Conservation (phyloP, 2,113 vertebrate species). For the zebrafish (Danio rerio) region GRCz12tu NC_133179.1:13677001-13677500, state of each 20-base stretch:
- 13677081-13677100: conserved; percentile 8
- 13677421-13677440: too few relatives aligned
- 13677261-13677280: too few relatives aligned
- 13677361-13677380: too few relatives aligned
- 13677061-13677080: conserved; percentile 20
- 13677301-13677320: too few relatives aligned
- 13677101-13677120: neutral
- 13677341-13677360: too few relatives aligned
- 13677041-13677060: conserved; percentile 4
- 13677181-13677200: conserved; percentile 52
- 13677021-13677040: conserved; percentile 4
- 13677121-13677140: conserved; percentile 9
- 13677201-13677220: conserved; percentile 47
- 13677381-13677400: too few relatives aligned
- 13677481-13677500: too few relatives aligned
- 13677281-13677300: too few relatives aligned
- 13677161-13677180: conserved; percentile 56
- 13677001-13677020: conserved; percentile 7
- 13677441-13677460: too few relatives aligned
- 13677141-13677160: conserved; percentile 42
- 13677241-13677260: neutral
- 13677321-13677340: too few relatives aligned
- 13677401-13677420: too few relatives aligned
- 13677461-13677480: too few relatives aligned
- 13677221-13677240: conserved; percentile 36